Evolutionary conservation across 2,797 vertebrate species (phyloP), one percentile per base, ranked within the genome.

Genomic region (Cichlasoma orientale): DNA sequence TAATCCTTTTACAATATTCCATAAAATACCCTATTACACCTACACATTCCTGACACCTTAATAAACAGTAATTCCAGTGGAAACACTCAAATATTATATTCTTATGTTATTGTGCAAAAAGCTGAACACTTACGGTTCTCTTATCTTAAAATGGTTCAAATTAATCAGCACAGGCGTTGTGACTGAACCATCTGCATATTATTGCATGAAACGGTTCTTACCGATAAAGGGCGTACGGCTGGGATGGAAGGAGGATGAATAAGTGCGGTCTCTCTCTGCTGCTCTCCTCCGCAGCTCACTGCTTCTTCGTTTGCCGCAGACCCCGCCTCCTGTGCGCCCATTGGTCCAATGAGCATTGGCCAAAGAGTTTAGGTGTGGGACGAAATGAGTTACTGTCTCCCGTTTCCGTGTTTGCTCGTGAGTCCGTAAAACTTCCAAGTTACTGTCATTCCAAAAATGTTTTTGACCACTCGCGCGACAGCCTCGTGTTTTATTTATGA

Each of bases 201-300:
- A 73, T 72, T 23, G 71, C 25, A 75, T 72, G 71, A 87, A 88
- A 72, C 57, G 50, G 25, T 58, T 86, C 90, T 93, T 92, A 94
- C 93, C 92, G 86, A 88, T 84, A 66, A 75, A 77, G 78, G 78
- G 79, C 56, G 85, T 63, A 36, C 52, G 70, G 75, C 75, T n/a
- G 52, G 50, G 73, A 61, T 41, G 77, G 75, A 78, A 58, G 52
- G 74, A 80, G 52, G 76, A 80, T 74, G 79, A 78, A 81, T 77
- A 85, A 79, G 85, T 38, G 61, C 77, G 53, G 76, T 82, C 76
- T 74, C 72, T 82, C 78, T 86, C 84, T 90, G 82, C 78, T 89
- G 82, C 89, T 92, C 84, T 88, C 87, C 82, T 88, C 82, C 78
- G 90, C 92, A 91, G 88, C 85, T 92, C 76, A 33, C 83, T 70